Conservation (phyloP, 2,113 vertebrate species). For the Micronycteris hirsuta region DNA sequence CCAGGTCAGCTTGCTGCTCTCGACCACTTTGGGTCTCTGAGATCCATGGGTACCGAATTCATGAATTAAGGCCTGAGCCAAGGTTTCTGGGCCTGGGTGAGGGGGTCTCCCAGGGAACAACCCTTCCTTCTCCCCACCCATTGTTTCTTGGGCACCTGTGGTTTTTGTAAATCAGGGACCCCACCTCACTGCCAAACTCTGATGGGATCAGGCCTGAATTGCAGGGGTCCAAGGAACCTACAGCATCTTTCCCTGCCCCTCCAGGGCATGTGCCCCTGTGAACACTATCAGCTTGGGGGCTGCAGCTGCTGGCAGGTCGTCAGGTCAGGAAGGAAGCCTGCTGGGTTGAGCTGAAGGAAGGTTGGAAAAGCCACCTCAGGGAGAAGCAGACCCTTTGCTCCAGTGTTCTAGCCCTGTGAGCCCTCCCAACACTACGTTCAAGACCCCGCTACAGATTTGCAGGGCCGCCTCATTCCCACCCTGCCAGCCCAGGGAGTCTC, state of each 20-base stretch:
- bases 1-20: background rate
- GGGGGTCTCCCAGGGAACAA: background rate
- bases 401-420: background rate
- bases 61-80: background rate
- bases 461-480: background rate
- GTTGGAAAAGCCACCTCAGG: background rate
- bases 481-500: background rate
- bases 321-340: background rate
- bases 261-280: background rate
- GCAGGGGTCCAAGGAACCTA: background rate
- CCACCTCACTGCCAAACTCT: background rate
- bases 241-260: background rate
- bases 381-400: background rate
- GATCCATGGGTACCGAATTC: background rate
- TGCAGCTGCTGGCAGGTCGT: background rate
- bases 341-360: background rate
- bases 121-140: background rate
- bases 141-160: background rate
- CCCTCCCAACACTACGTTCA: background rate
- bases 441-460: background rate
- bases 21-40: background rate
- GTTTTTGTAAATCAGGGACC: background rate
- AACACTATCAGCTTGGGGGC: background rate
- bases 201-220: background rate
- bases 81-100: background rate